Evolutionary conservation across 2,797 vertebrate species (phyloP).

Genomic region (Acanthornis magna): DNA sequence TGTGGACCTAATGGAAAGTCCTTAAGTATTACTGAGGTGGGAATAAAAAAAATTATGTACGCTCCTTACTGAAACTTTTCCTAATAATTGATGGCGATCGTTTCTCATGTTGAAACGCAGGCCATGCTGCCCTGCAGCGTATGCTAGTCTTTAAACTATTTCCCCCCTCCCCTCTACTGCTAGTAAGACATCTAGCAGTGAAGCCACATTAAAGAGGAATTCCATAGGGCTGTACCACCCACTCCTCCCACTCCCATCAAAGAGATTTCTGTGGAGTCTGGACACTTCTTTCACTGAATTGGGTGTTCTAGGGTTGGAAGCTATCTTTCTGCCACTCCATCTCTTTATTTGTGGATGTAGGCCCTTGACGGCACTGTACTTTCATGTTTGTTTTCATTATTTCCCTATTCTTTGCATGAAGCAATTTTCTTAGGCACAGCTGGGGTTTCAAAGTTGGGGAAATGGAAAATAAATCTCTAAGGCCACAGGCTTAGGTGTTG

Average conservation of each 20-base stretch:
- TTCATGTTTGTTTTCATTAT: constrained; percentile 61
- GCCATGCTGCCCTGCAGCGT: not conserved
- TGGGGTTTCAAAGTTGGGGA: constrained; percentile 36
- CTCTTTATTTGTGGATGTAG: not conserved
- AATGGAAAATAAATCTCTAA: constrained; percentile 54
- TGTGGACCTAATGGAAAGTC: not conserved
- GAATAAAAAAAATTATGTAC: not conserved
- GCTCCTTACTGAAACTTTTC: not conserved
- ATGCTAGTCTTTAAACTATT: not conserved
- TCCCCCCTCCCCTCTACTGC: not conserved
- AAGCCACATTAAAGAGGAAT: constrained; percentile 5
- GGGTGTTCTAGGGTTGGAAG: not conserved
- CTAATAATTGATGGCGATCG: not conserved
- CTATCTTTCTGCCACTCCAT: constrained; percentile 7
- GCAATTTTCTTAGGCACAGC: constrained; percentile 40
- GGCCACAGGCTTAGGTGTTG: constrained; percentile 14
- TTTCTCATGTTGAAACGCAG: not conserved
- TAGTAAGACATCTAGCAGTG: not conserved
- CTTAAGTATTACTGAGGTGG: not conserved
- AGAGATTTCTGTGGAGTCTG: not conserved
- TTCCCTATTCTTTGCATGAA: constrained; percentile 51
- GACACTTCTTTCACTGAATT: not conserved
- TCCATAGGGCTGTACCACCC: not conserved
- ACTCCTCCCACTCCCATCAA: not conserved
- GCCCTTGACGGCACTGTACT: not conserved